Percentiles rank a stretch among this genome's conserved stretches.
These are phyloP conservation scores for Phainopepla nitens DNA, from an alignment of 2,113 vertebrate genomes.

Conservation along the genomic window DNA sequence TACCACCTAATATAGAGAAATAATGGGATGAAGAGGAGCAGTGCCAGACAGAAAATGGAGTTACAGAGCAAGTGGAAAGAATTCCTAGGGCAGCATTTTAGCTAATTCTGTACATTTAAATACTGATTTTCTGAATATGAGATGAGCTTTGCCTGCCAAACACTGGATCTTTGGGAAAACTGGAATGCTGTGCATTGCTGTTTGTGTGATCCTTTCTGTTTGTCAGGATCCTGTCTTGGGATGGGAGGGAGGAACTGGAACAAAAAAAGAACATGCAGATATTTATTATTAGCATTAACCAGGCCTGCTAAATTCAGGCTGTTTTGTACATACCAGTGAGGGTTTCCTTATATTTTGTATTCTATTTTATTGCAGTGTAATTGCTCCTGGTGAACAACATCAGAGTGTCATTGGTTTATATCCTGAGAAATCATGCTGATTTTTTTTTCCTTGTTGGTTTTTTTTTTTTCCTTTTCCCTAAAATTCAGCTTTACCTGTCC, in stretches of 20 bases:
- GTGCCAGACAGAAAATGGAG: background rate
- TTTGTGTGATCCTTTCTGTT: too few relatives aligned
- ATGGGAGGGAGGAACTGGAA: background rate
- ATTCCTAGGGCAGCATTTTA: background rate
- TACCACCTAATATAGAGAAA: background rate
- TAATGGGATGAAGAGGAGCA: background rate
- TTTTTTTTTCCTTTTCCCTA: background rate
- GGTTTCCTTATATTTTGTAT: background rate
- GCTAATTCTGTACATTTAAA: background rate
- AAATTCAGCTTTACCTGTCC: background rate
- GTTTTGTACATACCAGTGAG: background rate
- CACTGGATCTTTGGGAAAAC: background rate
- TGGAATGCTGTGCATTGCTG: background rate
- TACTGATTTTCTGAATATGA: background rate
- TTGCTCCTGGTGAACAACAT: background rate
- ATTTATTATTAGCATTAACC: background rate
- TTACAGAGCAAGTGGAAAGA: background rate
- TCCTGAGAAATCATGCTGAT: background rate
- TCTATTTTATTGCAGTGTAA: background rate
- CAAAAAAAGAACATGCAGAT: background rate
- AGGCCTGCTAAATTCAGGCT: background rate
- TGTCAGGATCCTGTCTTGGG: background rate
- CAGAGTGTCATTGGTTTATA: background rate
- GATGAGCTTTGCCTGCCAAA: background rate
- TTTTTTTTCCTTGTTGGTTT: background rate